Base-by-base conservation (phyloP, 1,140 invertebrate species). In the Macrocentrus cingulum region DNA sequence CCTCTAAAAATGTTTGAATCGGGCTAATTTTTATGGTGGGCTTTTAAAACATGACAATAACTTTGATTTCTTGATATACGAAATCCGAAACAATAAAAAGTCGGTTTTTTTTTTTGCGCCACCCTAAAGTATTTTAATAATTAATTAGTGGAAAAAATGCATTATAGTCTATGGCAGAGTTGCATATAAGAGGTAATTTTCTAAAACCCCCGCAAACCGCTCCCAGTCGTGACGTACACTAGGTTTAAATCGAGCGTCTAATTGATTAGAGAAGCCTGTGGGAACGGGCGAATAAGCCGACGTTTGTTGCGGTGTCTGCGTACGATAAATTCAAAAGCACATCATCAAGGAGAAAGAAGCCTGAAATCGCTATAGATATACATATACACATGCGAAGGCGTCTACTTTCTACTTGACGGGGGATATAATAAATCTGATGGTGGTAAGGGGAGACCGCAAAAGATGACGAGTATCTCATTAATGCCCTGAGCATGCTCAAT, bases 231-330 rank as follows among this genome's bases (percentile, higher is more conserved):
- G 56, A 59, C 52, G 56, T 56, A 41, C 32, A 36, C 42, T 55
- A 42, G 50, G 45, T 59, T 57, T 50, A 62, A 62, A 56, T 62
- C 53, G n/a, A n/a, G n/a, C 25, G 41, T 57, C 49, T 63, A 60
- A 63, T 63, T 63, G 61, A 63, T 63, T 63, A 60, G 56, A 45
- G 37, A 45, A 49, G 48, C 37, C 39, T 55, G 29, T 59, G 54
- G 48, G 54, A 63, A 63, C 53, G 39, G 49, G 61, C 25, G 57
- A 63, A 62, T 55, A 19, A 39, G 4, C 13, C 8, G 8, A 11
- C 7, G 7, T 8, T 39, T 39, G 36, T 56, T 56, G 53, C 34
- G 44, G 54, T 32, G 5, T 15, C 13, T 3, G 9, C 29, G 52
- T 9, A 25, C 15, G 11, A 56, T 55, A 55, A 55, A 32, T 45